These are phyloP conservation scores for Cydia fagiglandana DNA, from an alignment of 1,140 invertebrate genomes.

Conservation along the genomic window DNA sequence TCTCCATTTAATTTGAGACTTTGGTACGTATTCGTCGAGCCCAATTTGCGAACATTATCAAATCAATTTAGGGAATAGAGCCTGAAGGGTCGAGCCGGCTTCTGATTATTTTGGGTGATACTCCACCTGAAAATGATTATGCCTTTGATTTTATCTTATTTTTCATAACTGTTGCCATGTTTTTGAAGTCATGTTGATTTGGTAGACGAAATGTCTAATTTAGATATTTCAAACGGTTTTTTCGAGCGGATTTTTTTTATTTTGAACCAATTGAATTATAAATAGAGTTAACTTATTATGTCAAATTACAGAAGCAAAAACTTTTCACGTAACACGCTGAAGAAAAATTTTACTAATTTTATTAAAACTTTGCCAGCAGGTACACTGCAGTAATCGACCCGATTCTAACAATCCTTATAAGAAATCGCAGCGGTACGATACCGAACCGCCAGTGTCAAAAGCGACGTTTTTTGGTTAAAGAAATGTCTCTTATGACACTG, in stretches of 20 bases:
- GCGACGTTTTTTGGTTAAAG: too few species aligned
- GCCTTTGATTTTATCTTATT: slow-evolving; percentile 25
- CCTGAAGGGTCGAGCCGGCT: slow-evolving; percentile 34
- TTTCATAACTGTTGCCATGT: slow-evolving; percentile 6
- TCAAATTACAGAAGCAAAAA: too few species aligned
- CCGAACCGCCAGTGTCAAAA: too few species aligned
- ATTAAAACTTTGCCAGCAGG: too few species aligned
- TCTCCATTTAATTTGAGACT: slow-evolving; percentile 30
- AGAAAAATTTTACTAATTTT: too few species aligned
- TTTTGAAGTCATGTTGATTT: not conserved
- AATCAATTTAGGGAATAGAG: slow-evolving; percentile 42
- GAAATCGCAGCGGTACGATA: too few species aligned
- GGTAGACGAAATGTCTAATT: not conserved
- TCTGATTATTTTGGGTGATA: slow-evolving; percentile 36
- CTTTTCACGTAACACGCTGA: not conserved
- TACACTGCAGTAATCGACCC: too few species aligned
- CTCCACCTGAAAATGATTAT: slow-evolving; percentile 30
- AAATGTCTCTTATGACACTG: too few species aligned
- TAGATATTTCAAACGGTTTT: not conserved
- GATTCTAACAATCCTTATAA: too few species aligned
- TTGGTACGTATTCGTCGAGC: slow-evolving; percentile 37
- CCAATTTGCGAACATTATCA: slow-evolving; percentile 46
- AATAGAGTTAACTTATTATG: too few species aligned
- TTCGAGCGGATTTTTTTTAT: too few species aligned
- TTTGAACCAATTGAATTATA: too few species aligned